These are phyloP conservation scores for Gymnogyps californianus DNA, from an alignment of 2,113 vertebrate genomes.

Conservation along the genomic window DNA sequence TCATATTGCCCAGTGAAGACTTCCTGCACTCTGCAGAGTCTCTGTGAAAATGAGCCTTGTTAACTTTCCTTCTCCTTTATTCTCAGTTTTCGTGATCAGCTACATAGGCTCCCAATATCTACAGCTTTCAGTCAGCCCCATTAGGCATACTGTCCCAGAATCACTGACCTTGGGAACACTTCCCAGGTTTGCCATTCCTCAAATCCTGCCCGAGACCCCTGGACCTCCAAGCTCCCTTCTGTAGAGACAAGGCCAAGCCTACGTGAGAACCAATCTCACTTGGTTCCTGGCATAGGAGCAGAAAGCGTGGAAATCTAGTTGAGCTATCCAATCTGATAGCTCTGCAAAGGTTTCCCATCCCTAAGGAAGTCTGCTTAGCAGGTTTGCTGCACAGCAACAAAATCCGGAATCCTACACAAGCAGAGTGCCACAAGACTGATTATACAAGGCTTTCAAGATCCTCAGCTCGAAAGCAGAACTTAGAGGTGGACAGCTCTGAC, in stretches of 20 bases:
- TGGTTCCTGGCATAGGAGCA: neutral
- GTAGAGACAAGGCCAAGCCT: neutral
- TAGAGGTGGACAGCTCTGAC: neutral
- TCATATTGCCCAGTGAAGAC: neutral
- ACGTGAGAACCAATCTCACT: neutral
- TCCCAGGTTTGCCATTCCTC: neutral
- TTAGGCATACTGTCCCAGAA: neutral
- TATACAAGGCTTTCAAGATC: neutral
- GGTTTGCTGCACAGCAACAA: neutral
- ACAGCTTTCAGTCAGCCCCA: neutral
- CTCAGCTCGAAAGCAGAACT: neutral
- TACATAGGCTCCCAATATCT: neutral
- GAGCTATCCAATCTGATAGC: neutral
- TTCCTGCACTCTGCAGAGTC: neutral
- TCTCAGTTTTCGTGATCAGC: neutral
- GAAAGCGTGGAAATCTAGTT: neutral
- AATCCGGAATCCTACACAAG: neutral
- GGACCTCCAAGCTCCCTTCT: neutral
- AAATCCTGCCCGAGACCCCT: neutral
- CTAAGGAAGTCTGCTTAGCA: neutral
- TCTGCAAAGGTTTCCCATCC: neutral
- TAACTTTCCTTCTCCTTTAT: neutral
- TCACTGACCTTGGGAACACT: neutral
- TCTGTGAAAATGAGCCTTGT: neutral
- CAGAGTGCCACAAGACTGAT: neutral